A percentile compares a stretch with the other conserved stretches of the same genome.
These are phyloP conservation scores for Cyrtodaria siliqua DNA, from an alignment of 2,888 invertebrate genomes.

Conservation along the genomic window DNA sequence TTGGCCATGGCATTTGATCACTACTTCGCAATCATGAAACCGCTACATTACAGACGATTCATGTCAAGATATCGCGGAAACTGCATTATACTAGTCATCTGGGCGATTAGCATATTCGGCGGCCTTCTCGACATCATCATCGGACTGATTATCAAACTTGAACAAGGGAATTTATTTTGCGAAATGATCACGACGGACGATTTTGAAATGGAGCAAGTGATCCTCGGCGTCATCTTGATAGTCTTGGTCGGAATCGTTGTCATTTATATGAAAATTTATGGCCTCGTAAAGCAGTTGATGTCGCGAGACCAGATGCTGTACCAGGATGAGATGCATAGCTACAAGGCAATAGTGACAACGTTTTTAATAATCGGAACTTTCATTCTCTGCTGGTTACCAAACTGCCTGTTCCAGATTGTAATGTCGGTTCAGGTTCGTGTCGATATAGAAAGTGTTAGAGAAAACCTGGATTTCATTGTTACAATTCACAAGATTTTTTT, in stretches of 20 bases:
- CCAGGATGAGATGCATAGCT: conserved; percentile 67
- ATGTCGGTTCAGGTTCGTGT: conserved; percentile 23
- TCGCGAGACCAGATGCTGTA: conserved; percentile 35
- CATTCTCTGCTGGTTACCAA: conserved; percentile 76
- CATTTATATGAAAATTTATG: conserved; percentile 74
- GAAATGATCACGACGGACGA: conserved; percentile 64
- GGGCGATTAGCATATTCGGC: conserved; percentile 67
- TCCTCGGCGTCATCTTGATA: conserved; percentile 69
- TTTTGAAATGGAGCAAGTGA: conserved; percentile 76
- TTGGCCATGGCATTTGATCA: conserved; percentile 77
- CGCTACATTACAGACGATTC: conserved; percentile 68
- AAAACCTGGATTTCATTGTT: conserved; percentile 1
- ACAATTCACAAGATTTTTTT: conserved; percentile 64
- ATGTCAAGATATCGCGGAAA: conserved; percentile 67
- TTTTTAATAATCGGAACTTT: conserved; percentile 78
- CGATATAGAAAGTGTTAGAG: conserved; percentile 1
- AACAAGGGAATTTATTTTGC: conserved; percentile 60
- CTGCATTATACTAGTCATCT: conserved; percentile 69
- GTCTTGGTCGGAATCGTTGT: conserved; percentile 74
- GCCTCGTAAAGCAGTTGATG: conserved; percentile 62
- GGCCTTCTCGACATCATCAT: conserved; percentile 66
- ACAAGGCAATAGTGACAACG: conserved; percentile 77
- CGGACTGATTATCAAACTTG: conserved; percentile 19
- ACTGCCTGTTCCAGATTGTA: conserved; percentile 71
- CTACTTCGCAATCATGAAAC: conserved; percentile 76